These are phyloP conservation scores for Eupithecia exiguata DNA, from an alignment of 2,888 invertebrate genomes.

Conservation along the genomic window DNA sequence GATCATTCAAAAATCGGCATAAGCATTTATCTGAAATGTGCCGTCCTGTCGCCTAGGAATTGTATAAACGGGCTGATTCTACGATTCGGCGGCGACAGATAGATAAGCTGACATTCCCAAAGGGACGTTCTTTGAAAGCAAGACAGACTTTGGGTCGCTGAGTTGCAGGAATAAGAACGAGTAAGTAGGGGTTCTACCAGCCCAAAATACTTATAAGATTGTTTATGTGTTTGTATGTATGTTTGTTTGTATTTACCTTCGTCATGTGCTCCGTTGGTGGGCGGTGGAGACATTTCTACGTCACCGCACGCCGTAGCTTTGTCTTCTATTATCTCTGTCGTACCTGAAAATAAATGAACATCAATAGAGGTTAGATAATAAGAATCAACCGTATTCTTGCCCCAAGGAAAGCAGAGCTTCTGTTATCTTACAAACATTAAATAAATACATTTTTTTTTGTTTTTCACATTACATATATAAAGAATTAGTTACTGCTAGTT, in stretches of 20 bases:
- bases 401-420: too few relatives aligned
- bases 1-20: too few relatives aligned
- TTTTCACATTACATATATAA: too few relatives aligned
- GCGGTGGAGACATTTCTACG: conserved; percentile 51
- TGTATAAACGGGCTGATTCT: too few relatives aligned
- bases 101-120: background rate
- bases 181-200: background rate
- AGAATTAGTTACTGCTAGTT: too few relatives aligned
- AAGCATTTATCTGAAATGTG: too few relatives aligned
- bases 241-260: conserved; percentile 25
- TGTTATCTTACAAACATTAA: too few relatives aligned
- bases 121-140: background rate
- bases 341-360: conserved; percentile 39
- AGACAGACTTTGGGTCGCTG: background rate
- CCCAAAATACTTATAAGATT: background rate
- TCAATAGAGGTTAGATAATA: background rate
- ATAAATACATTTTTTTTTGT: too few relatives aligned
- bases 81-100: too few relatives aligned
- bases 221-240: background rate
- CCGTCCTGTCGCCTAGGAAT: too few relatives aligned
- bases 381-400: too few relatives aligned
- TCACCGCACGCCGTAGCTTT: conserved; percentile 33
- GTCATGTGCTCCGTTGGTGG: conserved; percentile 53
- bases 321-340: conserved; percentile 38
- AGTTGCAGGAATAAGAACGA: background rate